These are phyloP conservation scores for Microcaecilia unicolor DNA, from an alignment of 2,797 vertebrate species.

Conservation along the genomic window DNA sequence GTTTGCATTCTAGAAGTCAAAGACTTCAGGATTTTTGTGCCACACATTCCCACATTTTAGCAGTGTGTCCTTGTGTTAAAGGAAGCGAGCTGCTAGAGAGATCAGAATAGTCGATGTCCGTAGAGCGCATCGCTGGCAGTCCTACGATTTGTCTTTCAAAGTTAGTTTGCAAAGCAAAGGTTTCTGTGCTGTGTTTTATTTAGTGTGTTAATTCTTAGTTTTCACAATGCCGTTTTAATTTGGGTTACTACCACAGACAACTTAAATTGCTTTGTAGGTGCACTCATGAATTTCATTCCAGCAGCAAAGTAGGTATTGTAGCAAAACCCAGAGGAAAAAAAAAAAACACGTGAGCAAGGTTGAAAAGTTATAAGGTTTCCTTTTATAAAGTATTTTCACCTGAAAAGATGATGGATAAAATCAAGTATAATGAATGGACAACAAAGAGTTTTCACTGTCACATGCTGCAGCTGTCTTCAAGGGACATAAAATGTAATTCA, in stretches of 20 bases:
- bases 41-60: too few relatives aligned
- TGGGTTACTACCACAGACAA: slow-evolving; percentile 43
- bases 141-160: slow-evolving; percentile 32
- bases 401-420: slow-evolving; percentile 54
- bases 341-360: slow-evolving; percentile 38
- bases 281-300: slow-evolving; percentile 48
- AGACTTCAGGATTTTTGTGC: too few relatives aligned
- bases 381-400: slow-evolving; percentile 59
- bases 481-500: slow-evolving; percentile 49
- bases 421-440: slow-evolving; percentile 60
- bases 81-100: too few relatives aligned
- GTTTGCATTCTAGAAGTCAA: too few relatives aligned
- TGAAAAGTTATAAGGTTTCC: slow-evolving; percentile 50
- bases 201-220: slow-evolving; percentile 12
- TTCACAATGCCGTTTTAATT: slow-evolving; percentile 21
- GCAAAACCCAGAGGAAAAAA: slow-evolving; percentile 34
- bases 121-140: slow-evolving; percentile 40
- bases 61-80: too few relatives aligned
- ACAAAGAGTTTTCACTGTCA: slow-evolving; percentile 54
- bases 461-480: slow-evolving; percentile 64
- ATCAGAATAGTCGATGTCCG: too few relatives aligned
- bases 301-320: slow-evolving; percentile 44
- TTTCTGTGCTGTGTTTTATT: slow-evolving; percentile 37
- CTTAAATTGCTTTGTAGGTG: slow-evolving; percentile 43
- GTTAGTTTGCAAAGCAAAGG: slow-evolving; percentile 30